Evolutionary conservation across 2,113 vertebrate genomes (phyloP).

Genomic region (Acanthisitta chloris): DNA sequence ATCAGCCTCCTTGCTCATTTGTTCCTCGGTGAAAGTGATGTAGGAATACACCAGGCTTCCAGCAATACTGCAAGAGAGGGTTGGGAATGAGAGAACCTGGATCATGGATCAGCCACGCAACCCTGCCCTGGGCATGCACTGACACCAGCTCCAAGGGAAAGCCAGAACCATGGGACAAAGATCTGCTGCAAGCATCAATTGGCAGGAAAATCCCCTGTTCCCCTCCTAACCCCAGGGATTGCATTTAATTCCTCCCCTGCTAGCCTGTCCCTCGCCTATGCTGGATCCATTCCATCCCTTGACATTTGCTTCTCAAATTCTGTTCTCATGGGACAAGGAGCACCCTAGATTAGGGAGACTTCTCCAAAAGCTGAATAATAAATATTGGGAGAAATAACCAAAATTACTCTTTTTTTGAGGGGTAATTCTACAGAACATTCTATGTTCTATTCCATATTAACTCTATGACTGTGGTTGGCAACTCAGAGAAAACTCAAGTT

Average conservation of each 20-base stretch:
- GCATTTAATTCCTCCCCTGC: not conserved
- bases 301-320: no score
- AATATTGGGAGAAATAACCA: not conserved
- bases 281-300: not conserved
- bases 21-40: constrained; percentile 91
- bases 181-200: fast-evolving
- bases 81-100: fast-evolving
- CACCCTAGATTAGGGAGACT: no score
- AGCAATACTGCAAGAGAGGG: constrained; percentile 79
- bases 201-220: fast-evolving
- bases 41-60: constrained; percentile 96
- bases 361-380: not conserved
- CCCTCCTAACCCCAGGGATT: fast-evolving
- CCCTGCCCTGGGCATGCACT: no score
- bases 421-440: no score
- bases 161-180: fast-evolving
- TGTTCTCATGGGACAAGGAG: no score
- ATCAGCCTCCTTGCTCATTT: constrained; percentile 78
- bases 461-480: fast-evolving
- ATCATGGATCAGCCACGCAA: fast-evolving
- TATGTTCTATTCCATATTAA: no score
- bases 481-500: not conserved
- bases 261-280: no score
- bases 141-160: not conserved
- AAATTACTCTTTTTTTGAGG: no score